Evolutionary conservation across 1,140 invertebrate species (phyloP), one percentile per base, ranked within the genome.

Genomic region (Leptinotarsa defecta): DNA sequence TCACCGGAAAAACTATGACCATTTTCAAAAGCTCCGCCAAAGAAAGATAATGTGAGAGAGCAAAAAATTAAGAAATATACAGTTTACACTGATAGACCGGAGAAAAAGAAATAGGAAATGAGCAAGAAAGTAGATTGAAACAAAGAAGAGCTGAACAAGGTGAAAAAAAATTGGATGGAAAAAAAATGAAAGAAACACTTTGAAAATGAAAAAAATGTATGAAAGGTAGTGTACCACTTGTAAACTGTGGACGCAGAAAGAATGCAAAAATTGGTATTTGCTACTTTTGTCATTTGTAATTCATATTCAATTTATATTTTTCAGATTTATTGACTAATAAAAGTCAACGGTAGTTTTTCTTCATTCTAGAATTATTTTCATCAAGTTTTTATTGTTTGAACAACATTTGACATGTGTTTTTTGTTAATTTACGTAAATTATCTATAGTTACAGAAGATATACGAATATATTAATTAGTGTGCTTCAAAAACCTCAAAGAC

Each of bases 31-130:
- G 75, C 77, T 57, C 74, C 73, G 13, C 73, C 78, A 67, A 77
- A 69, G 70, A 81, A 80, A 73, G 73, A 71, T 78, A 70, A 2
- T 48, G 75, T 11, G 24, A 81, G 71, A 73, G 43, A 61, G 68
- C 65, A 34, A 57, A 79, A 79, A 79, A 80, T 20, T 5, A 81
- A 74, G 19, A 83, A 83, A 57, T 82, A 81, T 65, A 77, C 79
- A 13, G 82, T 82, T 19, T 80, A 80, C 63, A 82, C 81, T 24
- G 81, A 81, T 65, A 81, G 72, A 68, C 77, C 79, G 15, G 77
- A 80, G 48, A 78, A 80, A 75, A 57, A 4, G 49, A 4, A 57
- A 57, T 57, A 15, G 1, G 49, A 57, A 13, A 17, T 13, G 65
- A 79, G 71, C 67, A 77, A 79, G 20, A 72, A 68, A 68, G 61